These are phyloP conservation scores for Amblyopsis rosae DNA, from an alignment of 2,113 vertebrate species.

Conservation along the genomic window DNA sequence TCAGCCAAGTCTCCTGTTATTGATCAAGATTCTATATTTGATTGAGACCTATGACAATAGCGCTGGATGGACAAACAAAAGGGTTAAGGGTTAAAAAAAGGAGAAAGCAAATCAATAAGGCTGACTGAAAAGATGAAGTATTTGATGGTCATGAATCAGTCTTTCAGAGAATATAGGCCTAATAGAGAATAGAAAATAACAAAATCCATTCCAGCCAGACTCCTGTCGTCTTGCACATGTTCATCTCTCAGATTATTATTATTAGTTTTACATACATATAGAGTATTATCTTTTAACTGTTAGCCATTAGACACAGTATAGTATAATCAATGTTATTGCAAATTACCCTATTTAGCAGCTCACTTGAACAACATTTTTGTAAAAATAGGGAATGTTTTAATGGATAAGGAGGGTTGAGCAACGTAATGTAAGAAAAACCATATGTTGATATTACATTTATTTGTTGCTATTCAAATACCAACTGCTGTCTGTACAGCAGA, in stretches of 20 bases:
- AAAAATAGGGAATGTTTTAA: no score
- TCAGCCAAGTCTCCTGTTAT: constrained; percentile 63
- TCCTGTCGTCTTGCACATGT: not conserved
- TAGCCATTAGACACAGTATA: not conserved
- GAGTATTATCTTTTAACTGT: not conserved
- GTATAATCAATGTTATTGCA: no score
- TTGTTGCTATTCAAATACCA: no score
- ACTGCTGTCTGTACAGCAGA: no score
- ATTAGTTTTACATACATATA: no score
- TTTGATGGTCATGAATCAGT: constrained; percentile 48
- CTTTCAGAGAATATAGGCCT: constrained; percentile 55
- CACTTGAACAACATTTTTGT: no score
- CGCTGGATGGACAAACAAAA: constrained; percentile 65
- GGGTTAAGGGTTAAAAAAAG: constrained; percentile 69
- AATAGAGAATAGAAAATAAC: constrained; percentile 57
- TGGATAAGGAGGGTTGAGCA: no score
- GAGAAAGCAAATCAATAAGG: constrained; percentile 74
- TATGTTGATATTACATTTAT: no score
- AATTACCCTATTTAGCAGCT: no score
- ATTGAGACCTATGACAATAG: constrained; percentile 63
- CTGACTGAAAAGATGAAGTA: constrained; percentile 64
- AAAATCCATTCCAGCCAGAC: constrained; percentile 35
- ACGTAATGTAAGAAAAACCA: no score
- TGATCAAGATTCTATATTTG: constrained; percentile 63
- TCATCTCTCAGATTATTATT: no score